phyloP scores from a whole-genome alignment of 2,888 invertebrate species.

The Epicampocera succincta region DNA sequence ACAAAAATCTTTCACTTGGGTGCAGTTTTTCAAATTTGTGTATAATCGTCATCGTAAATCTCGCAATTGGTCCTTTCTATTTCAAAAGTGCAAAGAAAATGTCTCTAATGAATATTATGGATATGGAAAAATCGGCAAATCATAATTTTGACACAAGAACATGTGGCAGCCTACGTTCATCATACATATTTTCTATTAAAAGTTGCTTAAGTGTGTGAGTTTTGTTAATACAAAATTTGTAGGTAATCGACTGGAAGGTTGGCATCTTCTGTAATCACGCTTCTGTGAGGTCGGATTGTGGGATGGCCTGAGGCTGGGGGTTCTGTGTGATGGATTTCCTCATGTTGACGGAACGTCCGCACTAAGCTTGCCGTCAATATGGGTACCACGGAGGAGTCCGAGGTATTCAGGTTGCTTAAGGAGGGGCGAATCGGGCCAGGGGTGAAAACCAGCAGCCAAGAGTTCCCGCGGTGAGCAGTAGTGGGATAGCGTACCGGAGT shows the following conservation, averaged over 20 bases:
- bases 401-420: conserved; percentile 95
- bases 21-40: no score
- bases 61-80: no score
- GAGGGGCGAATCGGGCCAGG: conserved; percentile 99
- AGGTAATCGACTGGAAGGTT: conserved; percentile 89
- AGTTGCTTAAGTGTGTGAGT: no score
- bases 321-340: conserved; percentile 83
- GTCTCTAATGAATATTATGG: no score
- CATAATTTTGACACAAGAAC: no score
- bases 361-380: conserved; percentile 99
- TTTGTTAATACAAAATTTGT: no score
- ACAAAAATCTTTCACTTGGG: no score
- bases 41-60: no score
- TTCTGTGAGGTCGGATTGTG: conserved; percentile 93
- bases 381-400: conserved; percentile 92
- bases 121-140: no score
- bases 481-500: conserved; percentile 99
- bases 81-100: no score
- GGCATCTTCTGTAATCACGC: conserved; percentile 99
- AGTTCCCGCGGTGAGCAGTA: conserved; percentile 99
- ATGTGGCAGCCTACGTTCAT: no score
- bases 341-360: conserved; percentile 96
- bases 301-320: conserved; percentile 96
- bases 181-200: no score
- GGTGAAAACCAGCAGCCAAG: conserved; percentile 99